Base-by-base conservation (phyloP, 2,797 vertebrate genomes). In the Crossoptilon crossoptilon region DNA sequence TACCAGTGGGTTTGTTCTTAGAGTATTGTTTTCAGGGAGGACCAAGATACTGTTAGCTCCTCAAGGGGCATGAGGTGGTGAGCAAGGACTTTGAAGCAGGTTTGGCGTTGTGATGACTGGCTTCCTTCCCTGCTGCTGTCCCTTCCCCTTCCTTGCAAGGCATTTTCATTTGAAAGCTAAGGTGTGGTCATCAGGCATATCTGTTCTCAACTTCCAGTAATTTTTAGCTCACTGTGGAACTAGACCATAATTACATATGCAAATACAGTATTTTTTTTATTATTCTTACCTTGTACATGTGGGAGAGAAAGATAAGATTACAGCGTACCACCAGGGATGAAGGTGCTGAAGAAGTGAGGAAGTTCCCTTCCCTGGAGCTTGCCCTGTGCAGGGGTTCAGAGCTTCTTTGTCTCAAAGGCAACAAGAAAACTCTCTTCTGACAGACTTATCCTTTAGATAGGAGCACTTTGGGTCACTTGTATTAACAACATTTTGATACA, bases 131-230 rank as follows among this genome's bases (percentile, higher is more conserved):
- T 93, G 71, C 73, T 95, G 90, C 88, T 96, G 91, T 96, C 91
- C 96, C 95, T 96, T 95, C 94, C 96, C 87, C 64, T 96, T 95
- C 96, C 95, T 94, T 91, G 83, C 88, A 92, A 84, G 88, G 83
- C 43, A 0, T 90, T 95, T 96, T 92, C 91, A 90, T 96, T 95
- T 92, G 85, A 91, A 96, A 88, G 59, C 83, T 86, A 90, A 96
- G 96, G 96, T 95, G 95, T 95, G 96, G 96, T 94, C 93, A 70
- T 96, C 0, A 0, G 80, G 90, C 94, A 92, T 95, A 96, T 96
- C 93, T 96, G 56, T 94, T 90, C 64, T 84, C 93, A 93, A 96
- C 95, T 96, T 96, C 96, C 95, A 96, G 94, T 96, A 96, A 96
- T 96, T 96, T 96, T 96, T 92, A 94, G 77, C 80, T 88, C 48